A percentile compares a stretch with the other conserved stretches of the same genome.
These are phyloP conservation scores for Tricholauxania praeusta DNA, from an alignment of 2,888 invertebrate species.

Conservation along the genomic window DNA sequence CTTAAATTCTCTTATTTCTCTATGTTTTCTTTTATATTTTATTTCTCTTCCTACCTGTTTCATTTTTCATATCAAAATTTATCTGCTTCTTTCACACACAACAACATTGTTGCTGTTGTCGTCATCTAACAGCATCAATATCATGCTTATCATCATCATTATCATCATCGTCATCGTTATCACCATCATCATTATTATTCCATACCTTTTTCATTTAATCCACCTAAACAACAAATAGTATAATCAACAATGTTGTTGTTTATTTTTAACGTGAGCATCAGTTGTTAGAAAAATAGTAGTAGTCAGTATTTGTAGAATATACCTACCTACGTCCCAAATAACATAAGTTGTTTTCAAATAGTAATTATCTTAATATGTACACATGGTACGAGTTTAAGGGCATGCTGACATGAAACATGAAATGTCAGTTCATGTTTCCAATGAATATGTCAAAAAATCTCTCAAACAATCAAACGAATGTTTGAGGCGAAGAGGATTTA, in stretches of 20 bases:
- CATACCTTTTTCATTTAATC: not conserved
- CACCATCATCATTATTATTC: slow-evolving; percentile 3
- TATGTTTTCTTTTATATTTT: slow-evolving; percentile 4
- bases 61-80: not conserved
- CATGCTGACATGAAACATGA: too few species aligned
- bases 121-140: slow-evolving; percentile 33
- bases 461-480: not conserved
- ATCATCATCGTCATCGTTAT: slow-evolving; percentile 4
- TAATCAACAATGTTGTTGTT: slow-evolving; percentile 8
- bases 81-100: slow-evolving; percentile 1
- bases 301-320: too few species aligned
- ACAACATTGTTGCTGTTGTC: slow-evolving; percentile 12
- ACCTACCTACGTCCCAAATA: too few species aligned
- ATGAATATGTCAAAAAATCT: not conserved
- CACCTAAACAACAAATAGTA: not conserved
- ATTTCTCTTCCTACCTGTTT: slow-evolving; percentile 12
- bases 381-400: too few species aligned
- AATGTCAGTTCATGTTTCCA: not conserved
- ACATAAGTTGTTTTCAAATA: too few species aligned
- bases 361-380: too few species aligned
- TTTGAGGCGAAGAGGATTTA: too few species aligned
- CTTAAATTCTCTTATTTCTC: not conserved
- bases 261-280: not conserved
- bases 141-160: slow-evolving; percentile 14
- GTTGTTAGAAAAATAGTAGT: too few species aligned